Evolutionary conservation across 2,113 vertebrate genomes (phyloP), one percentile per base, ranked within the genome.

Genomic region (Maccullochella peelii): DNA sequence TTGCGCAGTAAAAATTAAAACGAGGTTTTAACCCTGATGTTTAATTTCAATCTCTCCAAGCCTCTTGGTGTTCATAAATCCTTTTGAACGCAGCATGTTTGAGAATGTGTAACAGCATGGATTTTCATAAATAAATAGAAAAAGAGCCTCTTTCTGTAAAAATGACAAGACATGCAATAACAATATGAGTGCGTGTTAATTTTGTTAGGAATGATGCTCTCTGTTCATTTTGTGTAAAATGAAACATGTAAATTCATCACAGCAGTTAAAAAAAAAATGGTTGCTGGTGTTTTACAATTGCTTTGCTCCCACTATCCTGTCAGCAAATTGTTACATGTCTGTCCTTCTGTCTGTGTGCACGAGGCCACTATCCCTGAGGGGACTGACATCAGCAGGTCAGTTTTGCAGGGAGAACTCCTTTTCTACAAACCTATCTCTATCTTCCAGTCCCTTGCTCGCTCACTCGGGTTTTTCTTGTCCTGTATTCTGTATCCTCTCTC

Each of bases 11-110:
- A 59, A 44, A 55, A 30, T n/a, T 42, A 36, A 73, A 67, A 25
- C 52, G 27, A 65, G 16, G 33, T 40, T 73, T 59, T 52, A 16
- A 68, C 54, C 44, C 25, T 68, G 69, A 59, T 25, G 42, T 67
- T 68, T 50, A 8, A 52, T 69, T 75, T 42, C 10, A 50, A 16
- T 63, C 52, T 65, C 59, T 18, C 1, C 23, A 36, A 9, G 27
- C 49, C 42, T 40, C 68, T 54, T 30, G 0, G 75, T n/a, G 49
- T 27, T 27, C 10, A 11, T 65, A 47, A 47, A 66, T 27, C 25
- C 50, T 73, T 73, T 44, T 79, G 55, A 84, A 68, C 44, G 44
- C 42, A 36, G 54, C 62, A 55, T 52, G 76, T 61, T 54, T 30
- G 6, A 25, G 33, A 54, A 33, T 30, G 9, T 52, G 62, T 6